These are phyloP conservation scores for Trachemys scripta DNA, from an alignment of 2,113 vertebrate species.

Conservation along the genomic window DNA sequence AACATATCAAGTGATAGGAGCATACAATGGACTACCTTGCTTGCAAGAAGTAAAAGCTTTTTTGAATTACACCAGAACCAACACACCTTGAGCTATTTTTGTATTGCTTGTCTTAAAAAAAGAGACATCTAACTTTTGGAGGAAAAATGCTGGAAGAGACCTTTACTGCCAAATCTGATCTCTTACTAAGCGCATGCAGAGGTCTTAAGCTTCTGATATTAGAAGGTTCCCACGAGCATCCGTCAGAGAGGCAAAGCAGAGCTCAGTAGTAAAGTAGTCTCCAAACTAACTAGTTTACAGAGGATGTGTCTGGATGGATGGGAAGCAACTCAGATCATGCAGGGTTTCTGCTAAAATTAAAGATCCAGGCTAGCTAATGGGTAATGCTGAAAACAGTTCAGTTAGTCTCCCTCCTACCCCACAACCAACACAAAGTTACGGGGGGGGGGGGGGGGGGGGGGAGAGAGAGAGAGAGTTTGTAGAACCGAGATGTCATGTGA, in stretches of 20 bases:
- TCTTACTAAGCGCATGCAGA: background rate
- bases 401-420: background rate
- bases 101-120: background rate
- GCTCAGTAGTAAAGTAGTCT: fast-evolving
- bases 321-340: background rate
- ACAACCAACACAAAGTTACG: background rate
- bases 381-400: background rate
- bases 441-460: background rate
- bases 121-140: background rate
- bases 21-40: background rate
- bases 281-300: background rate
- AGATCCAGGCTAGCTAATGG: background rate
- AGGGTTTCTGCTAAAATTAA: background rate
- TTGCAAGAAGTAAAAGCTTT: background rate
- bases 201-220: background rate
- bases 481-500: background rate
- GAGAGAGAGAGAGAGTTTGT: background rate
- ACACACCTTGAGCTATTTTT: background rate
- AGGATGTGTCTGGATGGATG: background rate
- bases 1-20: background rate
- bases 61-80: background rate
- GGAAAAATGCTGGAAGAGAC: background rate
- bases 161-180: background rate
- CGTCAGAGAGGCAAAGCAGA: background rate
- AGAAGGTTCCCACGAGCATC: background rate